A percentile compares a stretch with the other conserved stretches of the same genome.
Evolutionary conservation across 2,113 vertebrate species (phyloP).

Genomic region (Equus przewalskii): DNA sequence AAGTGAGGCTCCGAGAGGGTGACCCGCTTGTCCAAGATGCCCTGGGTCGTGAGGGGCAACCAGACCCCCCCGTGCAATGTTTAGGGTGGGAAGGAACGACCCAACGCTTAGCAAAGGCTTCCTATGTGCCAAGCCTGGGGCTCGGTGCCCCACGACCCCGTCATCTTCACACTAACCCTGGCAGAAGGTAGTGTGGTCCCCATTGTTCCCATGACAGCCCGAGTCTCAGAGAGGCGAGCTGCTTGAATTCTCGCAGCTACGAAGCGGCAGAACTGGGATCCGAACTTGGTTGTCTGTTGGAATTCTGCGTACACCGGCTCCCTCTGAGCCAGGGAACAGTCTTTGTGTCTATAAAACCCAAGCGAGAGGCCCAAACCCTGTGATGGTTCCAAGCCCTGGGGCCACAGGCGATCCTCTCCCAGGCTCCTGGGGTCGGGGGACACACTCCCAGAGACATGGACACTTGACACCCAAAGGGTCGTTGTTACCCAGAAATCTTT

Average conservation of each 20-base stretch:
- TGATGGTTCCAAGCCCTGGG: not conserved
- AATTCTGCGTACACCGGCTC: not conserved
- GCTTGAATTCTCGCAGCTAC: not conserved
- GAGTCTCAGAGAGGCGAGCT: not conserved
- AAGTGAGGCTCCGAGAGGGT: not conserved
- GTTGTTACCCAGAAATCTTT: constrained; percentile 85
- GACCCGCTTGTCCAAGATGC: not conserved
- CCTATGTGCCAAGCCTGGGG: not conserved
- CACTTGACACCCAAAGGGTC: not conserved
- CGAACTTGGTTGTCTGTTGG: not conserved
- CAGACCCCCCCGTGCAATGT: not conserved
- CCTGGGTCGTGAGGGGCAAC: not conserved
- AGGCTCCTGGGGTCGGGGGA: not conserved
- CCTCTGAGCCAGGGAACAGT: not conserved
- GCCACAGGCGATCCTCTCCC: not conserved
- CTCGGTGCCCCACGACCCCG: not conserved
- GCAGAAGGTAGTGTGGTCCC: not conserved
- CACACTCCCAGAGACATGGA: constrained; percentile 31
- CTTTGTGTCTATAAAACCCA: not conserved
- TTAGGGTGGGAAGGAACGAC: not conserved
- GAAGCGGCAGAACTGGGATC: not conserved
- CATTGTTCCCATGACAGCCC: rapidly evolving
- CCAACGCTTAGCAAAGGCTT: not conserved
- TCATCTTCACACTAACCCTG: not conserved
- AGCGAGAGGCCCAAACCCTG: not conserved